Evolutionary conservation across 2,888 invertebrate genomes (phyloP).

Genomic region (Melanostoma scalare): DNA sequence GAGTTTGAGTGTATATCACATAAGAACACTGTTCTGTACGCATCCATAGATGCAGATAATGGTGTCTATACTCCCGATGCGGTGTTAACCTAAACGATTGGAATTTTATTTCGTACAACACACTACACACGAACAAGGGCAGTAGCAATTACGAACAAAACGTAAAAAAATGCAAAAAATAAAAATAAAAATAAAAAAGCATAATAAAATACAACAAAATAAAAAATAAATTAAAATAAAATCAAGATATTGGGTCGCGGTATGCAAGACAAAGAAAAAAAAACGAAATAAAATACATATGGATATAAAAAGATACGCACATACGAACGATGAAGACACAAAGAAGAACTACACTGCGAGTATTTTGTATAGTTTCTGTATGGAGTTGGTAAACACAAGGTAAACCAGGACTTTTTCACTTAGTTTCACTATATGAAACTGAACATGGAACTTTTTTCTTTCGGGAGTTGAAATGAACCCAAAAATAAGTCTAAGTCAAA

Average conservation of each 20-base stretch:
- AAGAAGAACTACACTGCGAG: conserved; percentile 55
- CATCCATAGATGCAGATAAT: conserved; percentile 65
- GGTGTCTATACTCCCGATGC: conserved; percentile 56
- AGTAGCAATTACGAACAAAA: conserved; percentile 60
- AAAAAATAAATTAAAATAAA: conserved; percentile 48
- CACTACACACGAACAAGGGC: conserved; percentile 50
- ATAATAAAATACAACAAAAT: conserved; percentile 35
- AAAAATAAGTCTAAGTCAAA: too few relatives aligned
- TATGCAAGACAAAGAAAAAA: conserved; percentile 64
- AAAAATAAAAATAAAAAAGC: conserved; percentile 64
- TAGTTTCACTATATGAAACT: too few relatives aligned
- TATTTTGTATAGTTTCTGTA: not conserved
- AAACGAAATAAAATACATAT: conserved; percentile 54
- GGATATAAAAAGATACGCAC: conserved; percentile 59
- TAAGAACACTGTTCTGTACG: conserved; percentile 35
- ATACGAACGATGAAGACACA: conserved; percentile 54
- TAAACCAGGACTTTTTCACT: too few relatives aligned
- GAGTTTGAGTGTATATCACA: conserved; percentile 26
- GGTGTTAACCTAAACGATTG: conserved; percentile 68
- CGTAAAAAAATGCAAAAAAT: conserved; percentile 36
- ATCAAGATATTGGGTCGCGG: conserved; percentile 68
- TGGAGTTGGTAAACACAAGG: not conserved
- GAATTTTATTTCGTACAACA: conserved; percentile 63
- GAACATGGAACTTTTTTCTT: too few relatives aligned
- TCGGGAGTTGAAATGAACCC: too few relatives aligned